Evolutionary conservation across 2,888 invertebrate species (phyloP).

Genomic region (Agrotis segetum): DNA sequence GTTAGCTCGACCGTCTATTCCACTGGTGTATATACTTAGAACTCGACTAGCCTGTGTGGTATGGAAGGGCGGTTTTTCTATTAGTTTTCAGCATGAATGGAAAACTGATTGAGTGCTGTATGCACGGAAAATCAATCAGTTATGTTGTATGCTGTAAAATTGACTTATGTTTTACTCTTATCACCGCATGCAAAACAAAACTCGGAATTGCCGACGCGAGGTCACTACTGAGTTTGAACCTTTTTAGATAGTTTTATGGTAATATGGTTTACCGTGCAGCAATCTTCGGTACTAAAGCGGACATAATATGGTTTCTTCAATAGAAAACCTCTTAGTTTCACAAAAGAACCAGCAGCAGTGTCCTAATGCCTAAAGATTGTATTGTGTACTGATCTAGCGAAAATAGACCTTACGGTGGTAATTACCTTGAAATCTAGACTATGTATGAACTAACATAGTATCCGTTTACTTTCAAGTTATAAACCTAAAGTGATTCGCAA

Average conservation of each 20-base stretch:
- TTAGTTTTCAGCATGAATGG: constrained; percentile 20
- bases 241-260: too few relatives aligned
- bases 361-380: neutral
- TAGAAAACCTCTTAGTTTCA: neutral
- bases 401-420: neutral
- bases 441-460: constrained; percentile 1
- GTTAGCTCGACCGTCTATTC: constrained; percentile 52
- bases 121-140: neutral
- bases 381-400: neutral
- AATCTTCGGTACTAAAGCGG: neutral
- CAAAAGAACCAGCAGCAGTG: neutral
- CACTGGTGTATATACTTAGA: constrained; percentile 57
- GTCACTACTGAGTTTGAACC: too few relatives aligned
- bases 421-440: neutral
- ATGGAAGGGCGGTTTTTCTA: constrained; percentile 24
- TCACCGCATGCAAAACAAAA: too few relatives aligned
- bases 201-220: too few relatives aligned
- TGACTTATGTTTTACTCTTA: too few relatives aligned
- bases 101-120: constrained; percentile 3
- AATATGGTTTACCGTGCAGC: neutral
- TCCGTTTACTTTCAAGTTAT: constrained; percentile 5
- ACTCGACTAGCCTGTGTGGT: constrained; percentile 21
- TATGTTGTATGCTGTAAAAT: neutral
- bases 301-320: neutral
- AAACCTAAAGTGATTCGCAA: neutral